phyloP scores from a whole-genome alignment of 2,797 vertebrate genomes.

The Tangara arthus region DNA sequence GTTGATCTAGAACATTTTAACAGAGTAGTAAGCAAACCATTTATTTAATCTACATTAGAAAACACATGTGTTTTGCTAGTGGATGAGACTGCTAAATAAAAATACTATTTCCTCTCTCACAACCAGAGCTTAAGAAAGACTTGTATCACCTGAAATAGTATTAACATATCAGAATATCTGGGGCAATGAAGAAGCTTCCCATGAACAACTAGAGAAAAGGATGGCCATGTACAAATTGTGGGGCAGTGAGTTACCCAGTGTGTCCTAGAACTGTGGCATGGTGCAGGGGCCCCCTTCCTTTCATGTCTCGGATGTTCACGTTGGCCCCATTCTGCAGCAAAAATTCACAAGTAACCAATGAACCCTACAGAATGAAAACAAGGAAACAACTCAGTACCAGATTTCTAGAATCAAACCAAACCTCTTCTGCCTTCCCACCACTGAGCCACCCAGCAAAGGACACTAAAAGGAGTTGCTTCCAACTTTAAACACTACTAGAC shows the following conservation, averaged over 20 bases:
- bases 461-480: neutral
- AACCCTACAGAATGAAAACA: constrained; percentile 79
- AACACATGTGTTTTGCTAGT: neutral
- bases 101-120: neutral
- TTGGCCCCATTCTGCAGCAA: constrained; percentile 95
- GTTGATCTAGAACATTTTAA: neutral
- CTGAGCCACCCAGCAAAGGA: neutral
- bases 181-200: neutral
- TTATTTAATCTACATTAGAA: neutral
- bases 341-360: constrained; percentile 95
- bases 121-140: neutral
- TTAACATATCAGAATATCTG: neutral
- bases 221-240: neutral
- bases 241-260: constrained; percentile 82
- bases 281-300: constrained; percentile 91
- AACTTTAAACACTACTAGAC: neutral
- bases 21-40: neutral
- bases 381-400: neutral
- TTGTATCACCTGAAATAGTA: neutral
- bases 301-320: constrained; percentile 91
- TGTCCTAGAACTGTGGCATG: constrained; percentile 95
- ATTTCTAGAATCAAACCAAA: neutral
- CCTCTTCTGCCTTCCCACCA: neutral
- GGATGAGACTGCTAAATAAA: neutral
- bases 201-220: neutral